A percentile compares a stretch with the other conserved stretches of the same genome.
Evolutionary conservation across 2,797 vertebrate species (phyloP).

Genomic region (Diplodus puntazzo): DNA sequence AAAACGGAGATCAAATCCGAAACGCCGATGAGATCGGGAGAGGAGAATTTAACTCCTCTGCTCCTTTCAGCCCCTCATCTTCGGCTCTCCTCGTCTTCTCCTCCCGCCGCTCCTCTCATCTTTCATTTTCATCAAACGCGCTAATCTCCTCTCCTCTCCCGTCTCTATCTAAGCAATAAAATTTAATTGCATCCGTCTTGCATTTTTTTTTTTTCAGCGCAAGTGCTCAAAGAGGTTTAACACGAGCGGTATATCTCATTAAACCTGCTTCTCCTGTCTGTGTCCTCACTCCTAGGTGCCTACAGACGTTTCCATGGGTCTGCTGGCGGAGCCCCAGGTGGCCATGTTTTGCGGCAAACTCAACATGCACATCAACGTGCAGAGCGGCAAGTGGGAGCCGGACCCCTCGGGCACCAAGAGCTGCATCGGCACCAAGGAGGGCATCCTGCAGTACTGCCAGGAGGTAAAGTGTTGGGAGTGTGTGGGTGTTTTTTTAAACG

Average conservation of each 20-base stretch:
- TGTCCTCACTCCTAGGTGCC: constrained; percentile 78
- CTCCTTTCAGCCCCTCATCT: constrained; percentile 14
- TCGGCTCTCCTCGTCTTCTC: not conserved
- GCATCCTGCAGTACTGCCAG: constrained; percentile 97
- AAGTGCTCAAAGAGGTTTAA: constrained; percentile 46
- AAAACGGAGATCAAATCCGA: not conserved
- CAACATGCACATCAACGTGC: constrained; percentile 98
- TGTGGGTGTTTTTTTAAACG: not conserved
- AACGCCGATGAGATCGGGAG: not conserved
- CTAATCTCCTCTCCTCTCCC: constrained; percentile 48
- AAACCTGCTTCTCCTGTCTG: constrained; percentile 29
- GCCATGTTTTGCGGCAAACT: constrained; percentile 98
- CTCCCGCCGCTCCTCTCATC: constrained; percentile 40
- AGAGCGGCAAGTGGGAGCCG: constrained; percentile 97
- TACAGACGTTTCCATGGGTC: constrained; percentile 82
- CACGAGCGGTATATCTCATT: constrained; percentile 44
- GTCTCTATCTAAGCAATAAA: constrained; percentile 56
- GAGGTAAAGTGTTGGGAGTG: constrained; percentile 80
- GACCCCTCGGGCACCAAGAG: constrained; percentile 93
- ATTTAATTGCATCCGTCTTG: constrained; percentile 63
- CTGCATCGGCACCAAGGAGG: constrained; percentile 94
- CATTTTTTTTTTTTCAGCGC: constrained; percentile 13
- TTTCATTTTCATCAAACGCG: constrained; percentile 44
- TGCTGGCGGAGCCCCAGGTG: constrained; percentile 95
- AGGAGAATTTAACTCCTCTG: not conserved